Percentiles rank a stretch among this genome's conserved stretches.
These are phyloP conservation scores for Campoletis raptor DNA, from an alignment of 2,888 invertebrate species.

Conservation along the genomic window DNA sequence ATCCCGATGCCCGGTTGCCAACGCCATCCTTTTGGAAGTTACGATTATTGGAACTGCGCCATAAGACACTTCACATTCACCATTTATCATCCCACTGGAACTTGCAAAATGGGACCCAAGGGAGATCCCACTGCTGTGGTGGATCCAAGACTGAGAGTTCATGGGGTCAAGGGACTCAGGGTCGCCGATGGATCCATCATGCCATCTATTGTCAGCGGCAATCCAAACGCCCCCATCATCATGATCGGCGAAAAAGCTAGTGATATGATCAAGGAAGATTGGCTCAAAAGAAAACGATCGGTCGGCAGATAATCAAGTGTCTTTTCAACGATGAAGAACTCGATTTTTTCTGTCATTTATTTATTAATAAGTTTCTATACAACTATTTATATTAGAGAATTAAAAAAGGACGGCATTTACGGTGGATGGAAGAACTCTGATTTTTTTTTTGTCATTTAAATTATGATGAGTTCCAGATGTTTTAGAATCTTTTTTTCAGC, in stretches of 20 bases:
- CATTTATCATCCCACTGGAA: constrained; percentile 94
- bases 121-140: constrained; percentile 92
- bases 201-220: constrained; percentile 95
- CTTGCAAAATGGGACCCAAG: constrained; percentile 94
- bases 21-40: constrained; percentile 89
- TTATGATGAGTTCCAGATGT: too few relatives aligned
- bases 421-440: neutral
- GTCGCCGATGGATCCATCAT: constrained; percentile 95
- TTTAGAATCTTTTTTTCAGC: neutral
- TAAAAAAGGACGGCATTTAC: neutral
- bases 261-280: constrained; percentile 95
- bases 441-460: constrained; percentile 7
- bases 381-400: constrained; percentile 9
- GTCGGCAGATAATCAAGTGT: constrained; percentile 39
- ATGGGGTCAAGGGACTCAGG: constrained; percentile 91
- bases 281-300: constrained; percentile 83
- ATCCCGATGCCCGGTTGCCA: constrained; percentile 94
- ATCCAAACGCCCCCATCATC: constrained; percentile 95
- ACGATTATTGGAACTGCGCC: constrained; percentile 95
- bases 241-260: constrained; percentile 97
- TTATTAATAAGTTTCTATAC: neutral
- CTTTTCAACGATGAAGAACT: neutral
- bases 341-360: neutral
- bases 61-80: constrained; percentile 92
- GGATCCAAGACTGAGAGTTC: constrained; percentile 91